phyloP scores from a whole-genome alignment of 2,113 vertebrate species.

The Camelus dromedarius region DNA sequence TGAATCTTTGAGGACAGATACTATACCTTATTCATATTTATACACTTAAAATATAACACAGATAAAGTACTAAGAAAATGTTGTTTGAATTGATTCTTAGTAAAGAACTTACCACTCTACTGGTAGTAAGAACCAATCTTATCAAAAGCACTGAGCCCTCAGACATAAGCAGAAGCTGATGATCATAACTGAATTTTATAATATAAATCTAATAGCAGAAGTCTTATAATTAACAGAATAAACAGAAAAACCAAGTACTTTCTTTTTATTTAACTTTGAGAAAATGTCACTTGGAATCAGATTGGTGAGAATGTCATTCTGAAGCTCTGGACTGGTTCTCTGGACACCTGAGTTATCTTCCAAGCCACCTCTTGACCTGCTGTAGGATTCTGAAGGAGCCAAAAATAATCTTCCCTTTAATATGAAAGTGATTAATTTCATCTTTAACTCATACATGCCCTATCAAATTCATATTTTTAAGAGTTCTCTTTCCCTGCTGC shows the following conservation, averaged over 20 bases:
- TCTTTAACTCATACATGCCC: not conserved
- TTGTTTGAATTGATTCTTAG: not conserved
- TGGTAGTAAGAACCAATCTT: not conserved
- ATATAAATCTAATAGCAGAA: not conserved
- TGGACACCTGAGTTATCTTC: conserved; percentile 55
- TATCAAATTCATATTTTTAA: conserved; percentile 28
- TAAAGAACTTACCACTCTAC: not conserved
- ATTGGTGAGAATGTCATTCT: conserved; percentile 48
- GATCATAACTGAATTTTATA: conserved; percentile 35
- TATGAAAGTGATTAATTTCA: conserved; percentile 33
- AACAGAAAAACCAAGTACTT: conserved; percentile 47
- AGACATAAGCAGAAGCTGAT: conserved; percentile 15
- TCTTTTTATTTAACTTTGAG: conserved; percentile 41
- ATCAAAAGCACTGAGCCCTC: not conserved
- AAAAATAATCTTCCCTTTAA: conserved; percentile 15
- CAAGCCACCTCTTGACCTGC: conserved; percentile 27
- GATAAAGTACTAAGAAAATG: not conserved
- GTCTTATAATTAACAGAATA: conserved; percentile 48
- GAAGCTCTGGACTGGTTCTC: conserved; percentile 26
- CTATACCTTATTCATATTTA: not conserved
- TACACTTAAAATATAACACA: conserved; percentile 1
- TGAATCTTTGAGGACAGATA: not conserved
- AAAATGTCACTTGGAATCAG: conserved; percentile 65
- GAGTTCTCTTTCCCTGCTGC: not conserved
- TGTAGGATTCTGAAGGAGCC: conserved; percentile 39